These are phyloP conservation scores for Spermophilus dauricus DNA, from an alignment of 2,113 vertebrate species.

Conservation along the genomic window DNA sequence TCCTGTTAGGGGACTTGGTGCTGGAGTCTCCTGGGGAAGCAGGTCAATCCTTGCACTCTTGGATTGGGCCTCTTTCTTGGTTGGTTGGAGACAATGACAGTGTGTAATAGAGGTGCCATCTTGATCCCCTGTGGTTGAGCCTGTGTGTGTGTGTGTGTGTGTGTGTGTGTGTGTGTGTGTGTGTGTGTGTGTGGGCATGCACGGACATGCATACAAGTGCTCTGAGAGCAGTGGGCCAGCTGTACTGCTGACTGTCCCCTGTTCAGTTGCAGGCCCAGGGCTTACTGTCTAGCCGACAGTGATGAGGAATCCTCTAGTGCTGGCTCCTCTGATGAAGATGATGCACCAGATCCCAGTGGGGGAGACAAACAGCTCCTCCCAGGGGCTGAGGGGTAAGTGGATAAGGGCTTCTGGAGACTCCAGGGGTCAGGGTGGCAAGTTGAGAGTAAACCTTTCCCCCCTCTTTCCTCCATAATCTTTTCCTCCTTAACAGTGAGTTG, in stretches of 20 bases:
- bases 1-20: not conserved
- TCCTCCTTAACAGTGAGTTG: not conserved
- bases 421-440: not conserved
- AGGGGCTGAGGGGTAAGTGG: constrained; percentile 94
- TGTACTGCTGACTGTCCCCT: not conserved
- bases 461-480: not conserved
- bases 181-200: too few species aligned
- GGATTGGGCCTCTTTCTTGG: not conserved
- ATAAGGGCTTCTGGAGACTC: not conserved
- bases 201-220: too few species aligned
- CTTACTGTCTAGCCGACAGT: constrained; percentile 97
- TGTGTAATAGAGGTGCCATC: not conserved
- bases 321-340: constrained; percentile 98
- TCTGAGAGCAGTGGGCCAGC: not conserved
- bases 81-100: not conserved
- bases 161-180: not conserved
- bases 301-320: constrained; percentile 99
- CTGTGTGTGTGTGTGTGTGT: not conserved
- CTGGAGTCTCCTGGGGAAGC: not conserved
- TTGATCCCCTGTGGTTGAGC: not conserved
- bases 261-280: constrained; percentile 93
- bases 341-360: constrained; percentile 91
- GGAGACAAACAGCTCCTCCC: constrained; percentile 92
- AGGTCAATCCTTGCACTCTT: not conserved
- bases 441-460: not conserved